A percentile compares a stretch with the other conserved stretches of the same genome.
These are phyloP conservation scores for Uromys caudimaculatus DNA, from an alignment of 2,797 vertebrate species.

Conservation along the genomic window DNA sequence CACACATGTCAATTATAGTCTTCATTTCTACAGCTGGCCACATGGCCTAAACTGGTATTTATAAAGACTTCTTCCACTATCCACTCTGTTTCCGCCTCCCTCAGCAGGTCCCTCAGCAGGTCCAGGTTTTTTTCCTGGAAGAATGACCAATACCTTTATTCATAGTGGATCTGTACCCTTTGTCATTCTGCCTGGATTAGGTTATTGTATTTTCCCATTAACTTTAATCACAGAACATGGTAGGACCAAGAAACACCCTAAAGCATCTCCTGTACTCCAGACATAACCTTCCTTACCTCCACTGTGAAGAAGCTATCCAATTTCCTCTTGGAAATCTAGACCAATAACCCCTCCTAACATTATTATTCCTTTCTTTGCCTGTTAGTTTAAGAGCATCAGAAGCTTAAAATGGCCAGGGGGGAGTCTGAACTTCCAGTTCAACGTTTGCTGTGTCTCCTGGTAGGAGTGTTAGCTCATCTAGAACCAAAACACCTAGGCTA, in stretches of 20 bases:
- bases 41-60: neutral
- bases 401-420: neutral
- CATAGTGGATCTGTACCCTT: neutral
- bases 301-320: neutral
- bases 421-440: neutral
- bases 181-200: neutral
- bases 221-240: neutral
- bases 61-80: neutral
- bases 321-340: neutral
- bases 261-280: neutral
- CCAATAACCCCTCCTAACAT: neutral
- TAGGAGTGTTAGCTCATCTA: neutral
- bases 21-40: neutral
- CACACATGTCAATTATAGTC: neutral
- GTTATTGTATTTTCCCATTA: neutral
- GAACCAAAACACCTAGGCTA: neutral
- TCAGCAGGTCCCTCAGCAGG: neutral
- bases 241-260: neutral
- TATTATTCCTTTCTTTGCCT: neutral
- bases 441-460: neutral
- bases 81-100: neutral
- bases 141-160: neutral
- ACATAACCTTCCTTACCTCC: neutral
- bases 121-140: neutral
- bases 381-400: neutral